Evolutionary conservation across 2,888 invertebrate genomes (phyloP).

Genomic region (Drosophila mulleri): DNA sequence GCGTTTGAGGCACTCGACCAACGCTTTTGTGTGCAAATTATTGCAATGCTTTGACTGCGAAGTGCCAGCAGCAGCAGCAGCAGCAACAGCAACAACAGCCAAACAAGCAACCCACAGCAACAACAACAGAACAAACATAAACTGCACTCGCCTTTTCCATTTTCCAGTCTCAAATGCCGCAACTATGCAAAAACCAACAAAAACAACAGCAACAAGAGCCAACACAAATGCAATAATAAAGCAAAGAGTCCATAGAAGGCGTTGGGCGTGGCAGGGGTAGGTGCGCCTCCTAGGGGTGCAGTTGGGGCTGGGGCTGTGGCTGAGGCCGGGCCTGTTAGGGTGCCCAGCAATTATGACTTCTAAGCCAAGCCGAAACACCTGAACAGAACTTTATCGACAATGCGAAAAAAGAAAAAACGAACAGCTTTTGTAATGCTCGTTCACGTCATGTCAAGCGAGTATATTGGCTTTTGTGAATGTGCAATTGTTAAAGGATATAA

Average conservation of each 20-base stretch:
- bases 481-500: neutral
- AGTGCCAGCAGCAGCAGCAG: conserved; percentile 57
- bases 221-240: conserved; percentile 32
- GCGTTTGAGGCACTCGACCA: conserved; percentile 63
- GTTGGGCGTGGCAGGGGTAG: too few relatives aligned
- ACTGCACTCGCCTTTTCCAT: conserved; percentile 1
- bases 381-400: conserved; percentile 11
- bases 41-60: conserved; percentile 74
- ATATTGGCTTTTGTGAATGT: neutral
- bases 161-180: conserved; percentile 4
- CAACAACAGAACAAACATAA: conserved; percentile 15
- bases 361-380: conserved; percentile 44
- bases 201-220: conserved; percentile 4
- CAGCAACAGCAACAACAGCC: conserved; percentile 17
- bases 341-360: conserved; percentile 36
- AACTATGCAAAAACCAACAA: conserved; percentile 21
- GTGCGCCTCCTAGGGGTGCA: neutral
- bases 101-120: conserved; percentile 1
- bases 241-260: neutral
- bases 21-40: conserved; percentile 70
- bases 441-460: neutral
- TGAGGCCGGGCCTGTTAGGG: neutral
- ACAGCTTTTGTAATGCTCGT: neutral
- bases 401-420: too few relatives aligned
- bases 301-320: neutral